These are phyloP conservation scores for Erythrocercus mccallii DNA, from an alignment of 2,113 vertebrate genomes.

Conservation along the genomic window DNA sequence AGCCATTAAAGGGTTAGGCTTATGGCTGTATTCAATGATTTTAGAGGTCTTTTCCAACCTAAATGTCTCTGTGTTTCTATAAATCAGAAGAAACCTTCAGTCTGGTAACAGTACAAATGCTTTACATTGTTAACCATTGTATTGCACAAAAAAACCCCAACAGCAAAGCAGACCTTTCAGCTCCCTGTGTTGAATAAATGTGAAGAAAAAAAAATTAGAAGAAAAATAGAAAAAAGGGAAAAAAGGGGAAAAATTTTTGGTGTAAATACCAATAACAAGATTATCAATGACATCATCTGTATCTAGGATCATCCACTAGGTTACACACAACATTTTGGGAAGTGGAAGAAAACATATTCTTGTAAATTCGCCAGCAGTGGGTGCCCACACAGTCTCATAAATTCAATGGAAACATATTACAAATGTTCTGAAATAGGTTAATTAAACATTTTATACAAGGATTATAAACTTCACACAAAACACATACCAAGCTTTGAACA, in stretches of 20 bases:
- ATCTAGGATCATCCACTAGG: background rate
- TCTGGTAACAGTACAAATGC: background rate
- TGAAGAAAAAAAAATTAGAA: background rate
- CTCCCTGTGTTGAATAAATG: background rate
- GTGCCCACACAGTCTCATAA: background rate
- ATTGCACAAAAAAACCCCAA: accelerated
- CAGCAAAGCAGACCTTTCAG: background rate
- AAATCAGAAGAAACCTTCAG: background rate
- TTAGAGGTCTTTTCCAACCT: background rate
- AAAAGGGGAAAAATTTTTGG: background rate
- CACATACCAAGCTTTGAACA: background rate
- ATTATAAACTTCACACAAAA: slow-evolving; percentile 24
- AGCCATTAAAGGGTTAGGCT: background rate
- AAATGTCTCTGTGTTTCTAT: background rate
- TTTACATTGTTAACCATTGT: background rate
- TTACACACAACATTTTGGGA: background rate
- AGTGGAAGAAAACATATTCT: background rate
- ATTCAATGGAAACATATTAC: background rate
- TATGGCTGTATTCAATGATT: background rate
- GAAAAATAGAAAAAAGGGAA: accelerated
- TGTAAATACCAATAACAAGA: background rate
- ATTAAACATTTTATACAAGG: slow-evolving; percentile 34
- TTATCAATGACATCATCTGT: background rate
- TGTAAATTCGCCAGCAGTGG: background rate
- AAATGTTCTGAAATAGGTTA: slow-evolving; percentile 17